These are phyloP conservation scores for Pseudomyrmex concolor DNA, from an alignment of 1,140 invertebrate genomes.

Conservation along the genomic window DNA sequence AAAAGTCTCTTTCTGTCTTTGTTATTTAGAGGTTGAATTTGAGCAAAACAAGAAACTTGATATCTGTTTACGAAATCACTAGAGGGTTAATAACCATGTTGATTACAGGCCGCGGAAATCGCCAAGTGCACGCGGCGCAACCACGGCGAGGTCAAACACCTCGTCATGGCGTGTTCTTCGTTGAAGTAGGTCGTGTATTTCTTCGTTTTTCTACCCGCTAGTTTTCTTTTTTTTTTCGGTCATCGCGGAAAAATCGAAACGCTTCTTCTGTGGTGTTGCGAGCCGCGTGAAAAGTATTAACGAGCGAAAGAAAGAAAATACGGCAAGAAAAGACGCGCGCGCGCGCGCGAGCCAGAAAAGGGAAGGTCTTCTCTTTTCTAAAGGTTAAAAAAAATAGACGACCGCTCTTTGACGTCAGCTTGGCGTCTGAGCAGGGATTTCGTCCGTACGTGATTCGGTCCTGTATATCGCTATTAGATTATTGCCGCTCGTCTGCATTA, in stretches of 20 bases:
- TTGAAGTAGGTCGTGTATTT: constrained; percentile 38
- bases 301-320: background rate
- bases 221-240: background rate
- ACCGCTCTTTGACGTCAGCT: constrained; percentile 35
- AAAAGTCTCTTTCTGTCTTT: no score
- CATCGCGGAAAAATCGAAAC: constrained; percentile 36
- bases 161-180: constrained; percentile 31
- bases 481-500: constrained; percentile 41
- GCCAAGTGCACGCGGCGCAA: constrained; percentile 39
- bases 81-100: constrained; percentile 45
- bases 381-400: constrained; percentile 45
- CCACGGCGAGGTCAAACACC: constrained; percentile 27
- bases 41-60: background rate
- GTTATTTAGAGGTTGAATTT: background rate
- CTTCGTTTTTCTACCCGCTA: background rate
- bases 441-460: constrained; percentile 26
- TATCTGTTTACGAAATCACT: background rate
- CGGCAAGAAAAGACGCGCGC: background rate
- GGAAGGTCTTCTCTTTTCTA: background rate
- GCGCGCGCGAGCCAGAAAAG: background rate
- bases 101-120: constrained; percentile 50
- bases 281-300: background rate
- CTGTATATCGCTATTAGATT: constrained; percentile 49
- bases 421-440: constrained; percentile 19
- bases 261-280: background rate